These are phyloP conservation scores for Crotalus helleri DNA, from an alignment of 2,113 vertebrate species.

Conservation along the genomic window DNA sequence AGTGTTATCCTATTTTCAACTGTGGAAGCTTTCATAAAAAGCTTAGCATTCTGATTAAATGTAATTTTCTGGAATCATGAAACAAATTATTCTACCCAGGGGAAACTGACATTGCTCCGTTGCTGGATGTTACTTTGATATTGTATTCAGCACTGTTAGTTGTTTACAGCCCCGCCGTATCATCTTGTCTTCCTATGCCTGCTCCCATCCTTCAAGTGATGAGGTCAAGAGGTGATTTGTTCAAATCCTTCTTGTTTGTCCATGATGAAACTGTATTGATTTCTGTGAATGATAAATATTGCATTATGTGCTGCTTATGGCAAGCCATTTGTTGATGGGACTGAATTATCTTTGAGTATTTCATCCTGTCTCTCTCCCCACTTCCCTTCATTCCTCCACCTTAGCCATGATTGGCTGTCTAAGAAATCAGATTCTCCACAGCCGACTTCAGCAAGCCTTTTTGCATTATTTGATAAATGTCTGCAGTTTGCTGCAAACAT, in stretches of 20 bases:
- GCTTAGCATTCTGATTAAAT: background rate
- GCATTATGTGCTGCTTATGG: slow-evolving; percentile 30
- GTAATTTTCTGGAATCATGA: slow-evolving; percentile 9
- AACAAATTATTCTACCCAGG: background rate
- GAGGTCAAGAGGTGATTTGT: background rate
- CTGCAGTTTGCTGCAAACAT: background rate
- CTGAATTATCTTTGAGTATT: slow-evolving; percentile 21
- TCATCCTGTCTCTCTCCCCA: background rate
- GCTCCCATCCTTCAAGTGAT: background rate
- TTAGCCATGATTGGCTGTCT: background rate
- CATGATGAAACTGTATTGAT: slow-evolving; percentile 45
- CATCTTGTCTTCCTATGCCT: background rate
- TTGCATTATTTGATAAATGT: slow-evolving; percentile 17
- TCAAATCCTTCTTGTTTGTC: slow-evolving; percentile 13
- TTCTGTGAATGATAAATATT: slow-evolving; percentile 27
- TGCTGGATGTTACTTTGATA: background rate
- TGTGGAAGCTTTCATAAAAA: background rate
- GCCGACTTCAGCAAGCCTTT: background rate
- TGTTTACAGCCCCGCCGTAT: background rate
- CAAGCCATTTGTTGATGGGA: slow-evolving; percentile 50
- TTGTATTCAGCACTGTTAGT: background rate
- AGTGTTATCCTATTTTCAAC: background rate
- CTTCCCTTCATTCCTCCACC: background rate
- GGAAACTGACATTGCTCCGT: background rate
- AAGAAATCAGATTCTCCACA: background rate